These are phyloP conservation scores for Lithosia quadra DNA, from an alignment of 2,888 invertebrate species.

Conservation along the genomic window DNA sequence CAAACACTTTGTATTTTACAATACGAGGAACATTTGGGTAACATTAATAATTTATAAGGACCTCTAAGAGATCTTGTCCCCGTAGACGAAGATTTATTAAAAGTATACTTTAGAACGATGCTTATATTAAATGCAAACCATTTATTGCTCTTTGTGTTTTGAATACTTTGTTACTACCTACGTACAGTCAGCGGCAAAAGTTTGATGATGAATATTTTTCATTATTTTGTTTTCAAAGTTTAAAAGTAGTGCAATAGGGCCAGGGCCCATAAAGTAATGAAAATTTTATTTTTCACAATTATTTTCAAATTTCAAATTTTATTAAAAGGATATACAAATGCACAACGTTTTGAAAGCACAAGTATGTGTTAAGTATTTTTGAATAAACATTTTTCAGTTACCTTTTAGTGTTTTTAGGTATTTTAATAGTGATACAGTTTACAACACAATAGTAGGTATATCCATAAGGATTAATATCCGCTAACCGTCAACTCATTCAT, in stretches of 20 bases:
- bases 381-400: no score
- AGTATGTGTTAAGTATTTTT: no score
- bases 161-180: not conserved
- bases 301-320: no score
- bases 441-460: not conserved
- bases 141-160: conserved; percentile 7
- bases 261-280: no score
- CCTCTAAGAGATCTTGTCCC: conserved; percentile 12
- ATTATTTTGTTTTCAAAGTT: not conserved
- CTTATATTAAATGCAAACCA: not conserved
- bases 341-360: no score
- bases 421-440: not conserved
- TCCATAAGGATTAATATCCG: not conserved
- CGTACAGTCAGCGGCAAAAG: no score
- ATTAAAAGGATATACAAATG: no score
- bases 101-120: not conserved
- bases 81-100: conserved; percentile 1
- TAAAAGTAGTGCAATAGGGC: no score
- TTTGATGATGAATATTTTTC: no score
- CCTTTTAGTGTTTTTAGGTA: not conserved
- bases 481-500: conserved; percentile 11
- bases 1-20: conserved; percentile 45
- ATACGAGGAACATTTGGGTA: conserved; percentile 26
- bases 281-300: no score
- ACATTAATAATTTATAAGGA: conserved; percentile 21